phyloP scores from a whole-genome alignment of 2,113 vertebrate genomes.

The Psilopsiagon aurifrons region DNA sequence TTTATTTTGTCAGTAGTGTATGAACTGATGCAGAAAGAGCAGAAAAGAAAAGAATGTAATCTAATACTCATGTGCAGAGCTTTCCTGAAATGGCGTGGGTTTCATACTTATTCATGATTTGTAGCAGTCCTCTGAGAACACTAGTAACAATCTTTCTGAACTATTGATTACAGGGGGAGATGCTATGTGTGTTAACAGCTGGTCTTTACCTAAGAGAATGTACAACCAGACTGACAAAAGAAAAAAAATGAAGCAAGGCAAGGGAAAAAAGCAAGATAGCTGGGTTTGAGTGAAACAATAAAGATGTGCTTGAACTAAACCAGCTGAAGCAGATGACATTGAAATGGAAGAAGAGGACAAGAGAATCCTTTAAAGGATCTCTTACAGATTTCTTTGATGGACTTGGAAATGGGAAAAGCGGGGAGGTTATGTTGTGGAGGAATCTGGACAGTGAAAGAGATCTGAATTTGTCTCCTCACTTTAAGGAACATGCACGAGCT shows the following conservation, averaged over 20 bases:
- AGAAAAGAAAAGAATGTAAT: conserved; percentile 47
- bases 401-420: neutral
- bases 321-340: conserved; percentile 47
- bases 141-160: conserved; percentile 80
- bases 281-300: conserved; percentile 57
- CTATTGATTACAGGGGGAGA: conserved; percentile 78
- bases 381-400: neutral
- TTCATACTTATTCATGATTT: conserved; percentile 77
- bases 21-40: neutral
- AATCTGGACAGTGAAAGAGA: neutral
- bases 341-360: neutral
- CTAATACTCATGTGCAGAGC: conserved; percentile 44
- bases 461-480: neutral
- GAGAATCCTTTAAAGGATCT: conserved; percentile 4
- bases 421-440: neutral
- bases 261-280: neutral
- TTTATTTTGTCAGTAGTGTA: conserved; percentile 63
- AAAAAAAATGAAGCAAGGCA: neutral
- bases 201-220: conserved; percentile 52
- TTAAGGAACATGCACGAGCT: neutral
- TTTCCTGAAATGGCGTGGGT: conserved; percentile 46
- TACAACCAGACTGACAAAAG: conserved; percentile 61
- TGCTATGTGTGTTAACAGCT: conserved; percentile 79
- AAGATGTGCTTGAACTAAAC: conserved; percentile 61
- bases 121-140: conserved; percentile 71